Conservation (phyloP, 1,140 invertebrate genomes). For the Melitaea cinxia region DNA sequence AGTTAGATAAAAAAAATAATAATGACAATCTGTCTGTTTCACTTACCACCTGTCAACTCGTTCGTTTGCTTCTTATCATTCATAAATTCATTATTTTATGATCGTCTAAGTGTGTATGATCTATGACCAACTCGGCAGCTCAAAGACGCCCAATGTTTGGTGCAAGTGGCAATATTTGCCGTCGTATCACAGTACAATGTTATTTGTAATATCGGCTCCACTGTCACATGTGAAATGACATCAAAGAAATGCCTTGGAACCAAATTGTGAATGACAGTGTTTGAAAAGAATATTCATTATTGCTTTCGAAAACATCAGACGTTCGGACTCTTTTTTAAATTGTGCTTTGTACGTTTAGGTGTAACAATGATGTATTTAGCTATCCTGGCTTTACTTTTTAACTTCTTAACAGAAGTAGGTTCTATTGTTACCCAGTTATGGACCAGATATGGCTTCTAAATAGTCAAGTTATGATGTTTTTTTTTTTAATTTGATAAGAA, state of each 20-base stretch:
- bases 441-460: too few relatives aligned
- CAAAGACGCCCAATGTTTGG: conserved; percentile 53
- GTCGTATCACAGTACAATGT: conserved; percentile 20
- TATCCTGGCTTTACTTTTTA: too few relatives aligned
- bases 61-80: conserved; percentile 1
- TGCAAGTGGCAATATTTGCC: conserved; percentile 37
- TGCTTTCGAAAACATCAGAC: conserved; percentile 22
- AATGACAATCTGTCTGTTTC: too few relatives aligned
- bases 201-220: conserved; percentile 21
- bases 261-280: conserved; percentile 34
- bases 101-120: conserved; percentile 15
- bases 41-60: too few relatives aligned
- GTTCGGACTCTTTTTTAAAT: conserved; percentile 6
- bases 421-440: too few relatives aligned
- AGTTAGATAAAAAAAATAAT: too few relatives aligned
- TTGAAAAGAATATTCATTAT: conserved; percentile 30
- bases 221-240: conserved; percentile 18
- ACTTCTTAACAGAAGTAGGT: too few relatives aligned
- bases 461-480: too few relatives aligned
- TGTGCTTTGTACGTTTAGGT: not conserved
- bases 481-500: too few relatives aligned
- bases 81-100: not conserved
- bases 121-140: conserved; percentile 49
- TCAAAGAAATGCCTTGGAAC: conserved; percentile 19
- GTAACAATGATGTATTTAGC: not conserved